These are phyloP conservation scores for Phortica okadai DNA, from an alignment of 2,888 invertebrate genomes.

Conservation along the genomic window DNA sequence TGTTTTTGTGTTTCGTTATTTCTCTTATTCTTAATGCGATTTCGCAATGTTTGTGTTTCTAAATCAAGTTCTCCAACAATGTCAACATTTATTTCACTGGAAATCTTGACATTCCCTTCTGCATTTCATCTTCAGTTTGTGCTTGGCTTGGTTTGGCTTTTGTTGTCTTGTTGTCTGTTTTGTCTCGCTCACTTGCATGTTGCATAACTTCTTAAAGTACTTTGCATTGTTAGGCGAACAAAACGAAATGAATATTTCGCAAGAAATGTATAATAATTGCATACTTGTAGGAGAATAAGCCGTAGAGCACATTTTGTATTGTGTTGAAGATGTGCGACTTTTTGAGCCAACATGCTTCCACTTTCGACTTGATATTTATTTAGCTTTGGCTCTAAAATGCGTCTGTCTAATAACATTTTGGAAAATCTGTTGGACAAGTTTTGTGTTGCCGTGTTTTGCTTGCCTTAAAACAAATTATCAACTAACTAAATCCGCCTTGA, in stretches of 20 bases:
- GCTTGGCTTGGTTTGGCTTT: not conserved
- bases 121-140: not conserved
- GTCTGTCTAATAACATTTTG: not conserved
- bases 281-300: not conserved
- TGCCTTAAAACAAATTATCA: constrained; percentile 15
- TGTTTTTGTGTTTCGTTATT: not conserved
- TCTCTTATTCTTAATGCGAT: not conserved
- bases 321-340: not conserved
- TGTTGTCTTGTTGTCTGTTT: constrained; percentile 17
- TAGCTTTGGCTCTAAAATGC: not conserved
- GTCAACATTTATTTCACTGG: constrained; percentile 50
- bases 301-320: too few species aligned
- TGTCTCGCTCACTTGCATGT: constrained; percentile 37
- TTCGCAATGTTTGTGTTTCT: constrained; percentile 31
- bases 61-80: constrained; percentile 50
- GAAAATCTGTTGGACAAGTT: too few species aligned
- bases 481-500: constrained; percentile 21
- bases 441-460: not conserved
- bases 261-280: too few species aligned
- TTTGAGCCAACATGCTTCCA: too few species aligned
- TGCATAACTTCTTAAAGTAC: constrained; percentile 24
- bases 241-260: too few species aligned
- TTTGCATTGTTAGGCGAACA: not conserved
- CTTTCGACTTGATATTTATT: not conserved
- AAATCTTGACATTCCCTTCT: constrained; percentile 40